Base-by-base conservation (phyloP, 1,140 invertebrate genomes). In the Telenomus remus region DNA sequence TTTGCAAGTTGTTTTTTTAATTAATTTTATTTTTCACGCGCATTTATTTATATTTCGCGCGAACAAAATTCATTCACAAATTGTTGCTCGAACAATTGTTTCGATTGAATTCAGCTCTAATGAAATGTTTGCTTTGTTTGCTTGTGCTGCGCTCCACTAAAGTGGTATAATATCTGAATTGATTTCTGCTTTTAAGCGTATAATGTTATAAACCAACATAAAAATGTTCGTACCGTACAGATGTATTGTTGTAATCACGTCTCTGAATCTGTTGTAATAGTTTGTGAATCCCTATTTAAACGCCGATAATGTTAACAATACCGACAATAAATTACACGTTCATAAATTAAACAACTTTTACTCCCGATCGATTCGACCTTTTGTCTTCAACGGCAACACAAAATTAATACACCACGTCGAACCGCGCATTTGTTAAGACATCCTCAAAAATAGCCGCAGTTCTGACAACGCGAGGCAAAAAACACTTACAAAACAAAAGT, bases 31-130 rank as follows among this genome's bases (percentile, higher is more conserved):
- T 27, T 27, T 27, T 27, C 19, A 6, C 19, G 6, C 19, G 19
- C n/a, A n/a, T n/a, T n/a, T 27, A 27, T 27, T 1, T 27, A 27
- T 27, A 27, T 27, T 27, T 11, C 37, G 35, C 19, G 35, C 16
- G 33, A 44, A 44, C 19, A 47, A 19, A 51, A 66, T 66, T 51
- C 4, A 50, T 66, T 57, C 37, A 19, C 47, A 39, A 51, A n/a
- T 57, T 33, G 51, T 65, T 51, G 27, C 35, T n/a, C 5, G n/a
- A 4, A 47, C 39, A 43, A 46, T 57, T 66, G 13, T 50, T 66
- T 43, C 63, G 14, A 57, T 66, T 66, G 50, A 66, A 66, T 57
- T 66, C 43, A 57, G 43, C 37, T 66, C 57, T 50, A 66, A 50
- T 50, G 63, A 66, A 50, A 66, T 6, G 19, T 50, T 51, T n/a